Percentiles rank a stretch among this genome's conserved stretches.
Conservation (phyloP, 2,888 invertebrate species). For the Rhagium mordax region DNA sequence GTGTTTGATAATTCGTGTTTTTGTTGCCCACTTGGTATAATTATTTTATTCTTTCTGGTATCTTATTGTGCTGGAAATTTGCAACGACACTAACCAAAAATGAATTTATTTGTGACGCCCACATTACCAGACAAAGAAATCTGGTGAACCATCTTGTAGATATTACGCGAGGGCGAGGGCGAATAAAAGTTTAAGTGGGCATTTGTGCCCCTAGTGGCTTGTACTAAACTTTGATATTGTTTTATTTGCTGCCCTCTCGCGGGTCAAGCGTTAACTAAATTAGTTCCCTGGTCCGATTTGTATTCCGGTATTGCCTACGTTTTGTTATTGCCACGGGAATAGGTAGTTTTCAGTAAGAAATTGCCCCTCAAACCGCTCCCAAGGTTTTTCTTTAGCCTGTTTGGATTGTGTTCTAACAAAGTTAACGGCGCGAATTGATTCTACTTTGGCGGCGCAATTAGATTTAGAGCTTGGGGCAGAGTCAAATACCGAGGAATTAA, state of each 20-base stretch:
- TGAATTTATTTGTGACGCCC: background rate
- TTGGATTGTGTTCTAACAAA: constrained; percentile 27
- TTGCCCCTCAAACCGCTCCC: constrained; percentile 53
- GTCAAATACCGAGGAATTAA: too few species aligned
- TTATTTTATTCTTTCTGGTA: too few species aligned
- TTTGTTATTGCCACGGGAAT: constrained; percentile 66
- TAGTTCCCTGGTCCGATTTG: constrained; percentile 69
- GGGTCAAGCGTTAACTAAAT: constrained; percentile 70
- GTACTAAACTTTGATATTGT: constrained; percentile 71
- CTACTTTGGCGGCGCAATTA: background rate
- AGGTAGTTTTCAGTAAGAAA: constrained; percentile 63
- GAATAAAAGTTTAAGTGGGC: constrained; percentile 63
- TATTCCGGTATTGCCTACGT: constrained; percentile 67
- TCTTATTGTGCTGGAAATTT: too few species aligned
- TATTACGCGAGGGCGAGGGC: constrained; percentile 24
- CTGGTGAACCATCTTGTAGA: constrained; percentile 26
- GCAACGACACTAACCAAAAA: background rate
- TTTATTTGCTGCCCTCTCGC: constrained; percentile 69
- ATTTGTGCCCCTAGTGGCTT: constrained; percentile 60
- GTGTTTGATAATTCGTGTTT: too few species aligned
- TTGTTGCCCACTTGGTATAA: too few species aligned
- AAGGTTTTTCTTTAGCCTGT: constrained; percentile 36
- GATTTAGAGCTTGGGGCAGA: background rate
- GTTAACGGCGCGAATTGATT: constrained; percentile 26
- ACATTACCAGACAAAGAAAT: constrained; percentile 36